Percentiles rank a stretch among this genome's conserved stretches.
Evolutionary conservation across 1,140 invertebrate species (phyloP).

Genomic region (Paracyclopina nana): DNA sequence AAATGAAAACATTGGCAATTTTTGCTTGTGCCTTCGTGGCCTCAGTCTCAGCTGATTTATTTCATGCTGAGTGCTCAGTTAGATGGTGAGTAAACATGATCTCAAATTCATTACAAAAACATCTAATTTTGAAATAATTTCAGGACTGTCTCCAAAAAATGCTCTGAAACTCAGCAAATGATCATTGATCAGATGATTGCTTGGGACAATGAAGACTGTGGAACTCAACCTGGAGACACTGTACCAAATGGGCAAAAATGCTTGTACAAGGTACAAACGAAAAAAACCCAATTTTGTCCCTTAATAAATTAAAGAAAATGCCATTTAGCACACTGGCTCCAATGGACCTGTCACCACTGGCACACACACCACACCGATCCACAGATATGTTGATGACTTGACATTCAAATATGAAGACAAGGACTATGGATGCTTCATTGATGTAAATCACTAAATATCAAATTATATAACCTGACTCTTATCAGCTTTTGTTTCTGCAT

Average conservation of each 20-base stretch:
- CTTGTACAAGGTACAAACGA: constrained; percentile 8
- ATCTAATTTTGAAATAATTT: neutral
- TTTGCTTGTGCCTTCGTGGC: too few relatives aligned
- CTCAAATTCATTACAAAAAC: too few relatives aligned
- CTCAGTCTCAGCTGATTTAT: too few relatives aligned
- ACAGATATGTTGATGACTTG: constrained; percentile 28
- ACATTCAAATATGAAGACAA: constrained; percentile 24
- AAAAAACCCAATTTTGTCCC: too few relatives aligned
- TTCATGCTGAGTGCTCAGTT: too few relatives aligned
- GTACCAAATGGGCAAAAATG: constrained; percentile 10
- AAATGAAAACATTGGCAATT: too few relatives aligned
- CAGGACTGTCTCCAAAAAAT: constrained; percentile 11
- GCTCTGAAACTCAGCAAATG: neutral
- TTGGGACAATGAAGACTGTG: constrained; percentile 15
- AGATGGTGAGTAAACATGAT: too few relatives aligned
- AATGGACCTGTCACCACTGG: constrained; percentile 23
- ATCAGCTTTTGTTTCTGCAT: neutral
- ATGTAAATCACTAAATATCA: constrained; percentile 2
- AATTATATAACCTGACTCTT: neutral
- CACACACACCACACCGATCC: constrained; percentile 27
- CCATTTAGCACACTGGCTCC: neutral
- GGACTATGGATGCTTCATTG: constrained; percentile 21
- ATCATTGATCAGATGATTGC: constrained; percentile 12
- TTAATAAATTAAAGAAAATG: constrained; percentile 5
- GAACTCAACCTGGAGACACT: constrained; percentile 5